Conservation (phyloP, 2,113 vertebrate species). For the Corythornis cristatus region DNA sequence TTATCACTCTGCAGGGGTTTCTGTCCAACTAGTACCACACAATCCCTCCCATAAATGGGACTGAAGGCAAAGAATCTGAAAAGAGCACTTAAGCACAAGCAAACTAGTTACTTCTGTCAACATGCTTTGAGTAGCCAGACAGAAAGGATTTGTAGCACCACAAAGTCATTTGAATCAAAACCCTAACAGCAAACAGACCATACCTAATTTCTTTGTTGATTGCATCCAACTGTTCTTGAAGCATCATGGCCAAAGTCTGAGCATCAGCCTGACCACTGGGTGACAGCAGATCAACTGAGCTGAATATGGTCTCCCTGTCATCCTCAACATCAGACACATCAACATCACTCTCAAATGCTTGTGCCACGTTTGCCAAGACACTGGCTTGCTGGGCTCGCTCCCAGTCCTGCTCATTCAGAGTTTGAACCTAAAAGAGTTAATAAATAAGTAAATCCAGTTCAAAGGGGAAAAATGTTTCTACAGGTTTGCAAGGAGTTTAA, state of each 20-base stretch:
- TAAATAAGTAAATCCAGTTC: background rate
- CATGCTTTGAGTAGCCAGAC: background rate
- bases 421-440: constrained; percentile 85
- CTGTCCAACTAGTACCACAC: background rate
- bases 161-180: background rate
- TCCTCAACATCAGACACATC: constrained; percentile 93
- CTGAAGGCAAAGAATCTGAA: background rate
- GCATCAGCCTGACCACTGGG: constrained; percentile 95
- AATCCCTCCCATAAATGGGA: background rate
- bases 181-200: background rate
- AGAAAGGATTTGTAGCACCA: background rate
- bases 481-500: background rate
- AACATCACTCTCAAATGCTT: constrained; percentile 94
- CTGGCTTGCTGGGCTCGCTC: constrained; percentile 96
- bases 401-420: constrained; percentile 97
- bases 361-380: constrained; percentile 93
- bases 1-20: background rate
- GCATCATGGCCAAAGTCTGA: constrained; percentile 95
- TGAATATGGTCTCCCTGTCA: constrained; percentile 90
- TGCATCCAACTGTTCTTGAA: constrained; percentile 96
- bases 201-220: constrained; percentile 99
- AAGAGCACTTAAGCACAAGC: too few species aligned
- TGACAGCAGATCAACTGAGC: constrained; percentile 91
- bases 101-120: background rate
- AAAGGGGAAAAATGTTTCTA: background rate